Percentiles rank a stretch among this genome's conserved stretches.
These are phyloP conservation scores for Hylomyscus alleni DNA, from an alignment of 2,797 vertebrate species.

Conservation along the genomic window DNA sequence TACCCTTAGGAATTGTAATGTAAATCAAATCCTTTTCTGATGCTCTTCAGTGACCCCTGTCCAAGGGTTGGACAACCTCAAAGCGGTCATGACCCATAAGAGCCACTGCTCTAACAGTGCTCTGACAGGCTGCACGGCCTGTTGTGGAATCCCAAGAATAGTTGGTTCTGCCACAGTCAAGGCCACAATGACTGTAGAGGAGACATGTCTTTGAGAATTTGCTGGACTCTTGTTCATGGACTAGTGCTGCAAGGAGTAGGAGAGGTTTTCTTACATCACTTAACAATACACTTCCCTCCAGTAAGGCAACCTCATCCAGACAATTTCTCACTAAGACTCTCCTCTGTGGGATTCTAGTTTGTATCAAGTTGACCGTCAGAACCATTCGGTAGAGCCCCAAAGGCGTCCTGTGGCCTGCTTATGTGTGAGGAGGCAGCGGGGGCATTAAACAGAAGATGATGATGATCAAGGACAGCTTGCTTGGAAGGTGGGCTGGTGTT, in stretches of 20 bases:
- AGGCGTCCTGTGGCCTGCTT: neutral
- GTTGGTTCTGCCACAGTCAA: neutral
- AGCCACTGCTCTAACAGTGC: rapidly evolving
- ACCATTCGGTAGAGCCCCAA: too few species aligned
- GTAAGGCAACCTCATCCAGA: neutral
- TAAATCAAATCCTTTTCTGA: neutral
- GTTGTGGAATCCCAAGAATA: neutral
- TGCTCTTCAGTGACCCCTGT: neutral
- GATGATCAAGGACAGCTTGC: neutral
- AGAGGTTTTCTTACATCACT: neutral
- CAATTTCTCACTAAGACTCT: neutral
- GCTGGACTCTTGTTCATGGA: too few species aligned
- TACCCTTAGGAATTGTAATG: neutral
- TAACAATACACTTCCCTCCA: neutral
- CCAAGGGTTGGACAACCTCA: neutral
- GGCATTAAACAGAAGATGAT: rapidly evolving
- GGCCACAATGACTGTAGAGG: too few species aligned
- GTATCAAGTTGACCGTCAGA: neutral
- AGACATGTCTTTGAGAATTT: neutral
- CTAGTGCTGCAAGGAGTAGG: too few species aligned
- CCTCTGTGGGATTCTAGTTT: neutral
- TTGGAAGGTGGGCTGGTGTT: neutral
- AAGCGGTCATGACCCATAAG: neutral
- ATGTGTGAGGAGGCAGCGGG: neutral
- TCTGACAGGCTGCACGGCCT: rapidly evolving